Evolutionary conservation across 1,140 invertebrate genomes (phyloP).

Genomic region (Aporrectodea caliginosa): DNA sequence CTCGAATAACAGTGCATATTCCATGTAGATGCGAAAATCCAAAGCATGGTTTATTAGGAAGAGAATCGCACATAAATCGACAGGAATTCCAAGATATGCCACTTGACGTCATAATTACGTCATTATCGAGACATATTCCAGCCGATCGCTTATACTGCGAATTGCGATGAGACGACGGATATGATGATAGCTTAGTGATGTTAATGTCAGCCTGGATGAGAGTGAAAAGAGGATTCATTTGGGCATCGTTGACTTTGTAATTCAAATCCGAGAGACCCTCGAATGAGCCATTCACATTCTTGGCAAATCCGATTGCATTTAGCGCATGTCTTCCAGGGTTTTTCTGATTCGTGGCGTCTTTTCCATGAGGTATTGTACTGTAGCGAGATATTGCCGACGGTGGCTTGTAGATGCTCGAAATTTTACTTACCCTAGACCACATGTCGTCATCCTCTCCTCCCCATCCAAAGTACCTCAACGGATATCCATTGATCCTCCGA

Average conservation of each 20-base stretch:
- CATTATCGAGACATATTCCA: neutral
- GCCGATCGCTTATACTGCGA: neutral
- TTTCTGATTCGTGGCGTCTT: neutral
- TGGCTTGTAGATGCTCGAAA: neutral
- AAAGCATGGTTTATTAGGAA: neutral
- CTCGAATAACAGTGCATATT: neutral
- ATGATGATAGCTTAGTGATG: neutral
- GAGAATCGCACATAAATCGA: neutral
- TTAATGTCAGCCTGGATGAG: neutral
- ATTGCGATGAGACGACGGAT: neutral
- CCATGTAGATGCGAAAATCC: neutral
- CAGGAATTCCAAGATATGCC: neutral
- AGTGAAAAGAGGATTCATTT: neutral
- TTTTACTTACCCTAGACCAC: neutral
- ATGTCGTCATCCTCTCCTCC: slow-evolving; percentile 33
- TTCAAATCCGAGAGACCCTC: neutral
- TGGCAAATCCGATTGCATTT: neutral
- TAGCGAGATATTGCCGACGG: neutral
- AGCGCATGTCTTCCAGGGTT: neutral
- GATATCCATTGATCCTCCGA: slow-evolving; percentile 30
- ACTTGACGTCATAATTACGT: neutral
- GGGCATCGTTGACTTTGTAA: neutral
- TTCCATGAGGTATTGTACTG: neutral
- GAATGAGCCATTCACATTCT: neutral
- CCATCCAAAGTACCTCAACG: slow-evolving; percentile 34